phyloP scores from a whole-genome alignment of 2,113 vertebrate species.

The Rhabdomys dilectus region DNA sequence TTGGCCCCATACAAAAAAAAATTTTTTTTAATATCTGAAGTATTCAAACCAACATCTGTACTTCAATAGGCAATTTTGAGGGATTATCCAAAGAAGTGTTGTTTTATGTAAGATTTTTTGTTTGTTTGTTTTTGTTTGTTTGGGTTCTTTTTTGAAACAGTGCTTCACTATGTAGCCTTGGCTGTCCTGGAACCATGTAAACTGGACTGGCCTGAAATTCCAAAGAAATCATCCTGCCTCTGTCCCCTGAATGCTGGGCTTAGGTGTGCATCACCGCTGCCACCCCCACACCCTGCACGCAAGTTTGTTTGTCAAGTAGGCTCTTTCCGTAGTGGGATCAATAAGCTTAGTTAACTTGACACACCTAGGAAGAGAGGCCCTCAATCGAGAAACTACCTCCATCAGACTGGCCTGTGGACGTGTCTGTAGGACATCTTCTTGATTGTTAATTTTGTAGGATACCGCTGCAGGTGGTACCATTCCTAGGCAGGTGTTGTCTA shows the following conservation, averaged over 20 bases:
- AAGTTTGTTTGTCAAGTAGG: background rate
- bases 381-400: background rate
- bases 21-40: background rate
- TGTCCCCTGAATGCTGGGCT: background rate
- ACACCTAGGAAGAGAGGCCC: too few species aligned
- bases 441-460: background rate
- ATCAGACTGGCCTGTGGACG: background rate
- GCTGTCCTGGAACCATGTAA: background rate
- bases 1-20: background rate
- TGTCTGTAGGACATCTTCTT: background rate
- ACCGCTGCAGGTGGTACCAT: background rate
- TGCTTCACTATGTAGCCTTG: background rate
- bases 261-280: background rate
- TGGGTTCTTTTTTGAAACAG: background rate
- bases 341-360: background rate
- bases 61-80: background rate
- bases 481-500: background rate
- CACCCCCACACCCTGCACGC: background rate
- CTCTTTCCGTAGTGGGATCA: too few species aligned
- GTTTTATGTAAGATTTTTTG: background rate
- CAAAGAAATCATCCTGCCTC: background rate
- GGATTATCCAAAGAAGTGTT: background rate
- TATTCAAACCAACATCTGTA: background rate
- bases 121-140: background rate
- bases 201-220: background rate